phyloP scores from a whole-genome alignment of 2,888 invertebrate genomes.

The Eulithis testata region DNA sequence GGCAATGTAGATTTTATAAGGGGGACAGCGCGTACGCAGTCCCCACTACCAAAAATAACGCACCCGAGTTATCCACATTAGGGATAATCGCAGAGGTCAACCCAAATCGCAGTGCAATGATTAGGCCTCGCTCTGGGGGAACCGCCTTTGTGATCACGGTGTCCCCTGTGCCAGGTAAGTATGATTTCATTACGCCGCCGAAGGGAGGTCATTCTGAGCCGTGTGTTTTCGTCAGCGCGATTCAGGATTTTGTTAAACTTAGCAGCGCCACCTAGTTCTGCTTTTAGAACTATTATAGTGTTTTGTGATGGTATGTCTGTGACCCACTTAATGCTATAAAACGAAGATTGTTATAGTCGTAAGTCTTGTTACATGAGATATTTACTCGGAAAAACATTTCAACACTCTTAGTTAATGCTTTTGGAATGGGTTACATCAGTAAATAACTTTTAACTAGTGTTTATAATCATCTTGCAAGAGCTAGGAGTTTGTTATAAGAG shows the following conservation, averaged over 20 bases:
- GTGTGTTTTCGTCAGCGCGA: conserved; percentile 20
- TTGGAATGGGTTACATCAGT: conserved; percentile 2
- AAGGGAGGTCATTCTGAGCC: conserved; percentile 4
- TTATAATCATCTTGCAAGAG: not conserved
- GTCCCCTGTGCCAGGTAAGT: conserved; percentile 20
- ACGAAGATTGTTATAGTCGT: not conserved
- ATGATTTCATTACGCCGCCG: not conserved
- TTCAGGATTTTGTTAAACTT: conserved; percentile 6
- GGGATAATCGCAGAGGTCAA: conserved; percentile 21
- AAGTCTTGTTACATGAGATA: not conserved
- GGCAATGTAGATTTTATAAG: not conserved
- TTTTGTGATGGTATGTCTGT: conserved; percentile 9
- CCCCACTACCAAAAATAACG: conserved; percentile 20
- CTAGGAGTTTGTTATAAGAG: not conserved
- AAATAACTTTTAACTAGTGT: not conserved
- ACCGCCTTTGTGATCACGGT: conserved; percentile 15
- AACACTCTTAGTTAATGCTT: not conserved
- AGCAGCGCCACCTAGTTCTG: conserved; percentile 19
- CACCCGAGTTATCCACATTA: conserved; percentile 18
- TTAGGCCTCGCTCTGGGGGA: conserved; percentile 14
- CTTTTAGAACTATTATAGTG: conserved; percentile 2
- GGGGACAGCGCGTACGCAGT: conserved; percentile 19
- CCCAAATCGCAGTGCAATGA: conserved; percentile 17
- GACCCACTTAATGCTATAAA: conserved; percentile 4
- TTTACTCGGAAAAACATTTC: not conserved